These are phyloP conservation scores for Chondrosia reniformis DNA, from an alignment of 37 sponge, comb jelly and placozoan species.

Conservation along the genomic window DNA sequence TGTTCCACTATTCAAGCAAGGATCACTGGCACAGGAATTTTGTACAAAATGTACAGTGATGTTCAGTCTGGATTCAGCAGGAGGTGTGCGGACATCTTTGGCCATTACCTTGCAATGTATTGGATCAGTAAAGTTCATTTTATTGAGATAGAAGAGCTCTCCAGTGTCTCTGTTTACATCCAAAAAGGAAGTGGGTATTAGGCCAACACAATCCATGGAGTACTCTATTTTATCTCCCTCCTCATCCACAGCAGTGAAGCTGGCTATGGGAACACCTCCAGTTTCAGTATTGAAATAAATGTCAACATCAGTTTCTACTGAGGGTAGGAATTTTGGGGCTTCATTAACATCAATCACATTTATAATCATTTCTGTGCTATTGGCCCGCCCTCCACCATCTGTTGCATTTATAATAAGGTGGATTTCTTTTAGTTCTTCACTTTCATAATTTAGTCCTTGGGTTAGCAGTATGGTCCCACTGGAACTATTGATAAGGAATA, in stretches of 20 bases:
- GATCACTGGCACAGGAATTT: neutral
- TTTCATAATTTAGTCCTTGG: constrained; percentile 3
- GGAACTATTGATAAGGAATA: constrained; percentile 27
- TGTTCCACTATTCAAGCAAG: constrained; percentile 22
- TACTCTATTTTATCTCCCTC: neutral
- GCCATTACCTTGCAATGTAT: neutral
- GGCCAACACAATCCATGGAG: neutral
- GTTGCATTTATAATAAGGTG: constrained; percentile 27
- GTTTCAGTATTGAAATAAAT: neutral
- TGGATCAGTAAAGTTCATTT: too few species aligned
- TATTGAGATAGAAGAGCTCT: too few species aligned
- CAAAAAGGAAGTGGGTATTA: neutral
- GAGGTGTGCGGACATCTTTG: neutral
- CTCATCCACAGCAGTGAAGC: neutral
- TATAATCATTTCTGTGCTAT: constrained; percentile 29
- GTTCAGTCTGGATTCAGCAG: neutral
- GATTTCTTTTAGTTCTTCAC: constrained; percentile 4
- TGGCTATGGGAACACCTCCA: neutral
- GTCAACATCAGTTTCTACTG: neutral
- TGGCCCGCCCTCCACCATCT: constrained; percentile 22
- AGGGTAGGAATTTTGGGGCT: neutral
- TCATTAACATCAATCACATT: constrained; percentile 1
- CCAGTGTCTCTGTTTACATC: neutral
- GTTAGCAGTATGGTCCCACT: constrained; percentile 29
- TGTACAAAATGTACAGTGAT: neutral